These are phyloP conservation scores for Caiman crocodilus DNA, from an alignment of 2,797 vertebrate species.

Conservation along the genomic window DNA sequence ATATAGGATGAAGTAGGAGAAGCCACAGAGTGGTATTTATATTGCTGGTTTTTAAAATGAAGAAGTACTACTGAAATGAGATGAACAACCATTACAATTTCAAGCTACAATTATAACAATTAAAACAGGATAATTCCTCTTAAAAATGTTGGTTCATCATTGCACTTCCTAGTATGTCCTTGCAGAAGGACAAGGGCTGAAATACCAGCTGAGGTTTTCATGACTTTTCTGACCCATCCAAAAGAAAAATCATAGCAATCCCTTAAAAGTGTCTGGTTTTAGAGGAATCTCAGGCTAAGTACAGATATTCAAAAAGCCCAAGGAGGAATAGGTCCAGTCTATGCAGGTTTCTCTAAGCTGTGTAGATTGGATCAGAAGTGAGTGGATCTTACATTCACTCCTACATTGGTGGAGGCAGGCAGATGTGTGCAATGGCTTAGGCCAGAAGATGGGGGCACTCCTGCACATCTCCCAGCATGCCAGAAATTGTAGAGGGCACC, in stretches of 20 bases:
- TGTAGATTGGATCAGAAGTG: no score
- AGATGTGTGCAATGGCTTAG: no score
- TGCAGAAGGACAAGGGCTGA: neutral
- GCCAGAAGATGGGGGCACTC: no score
- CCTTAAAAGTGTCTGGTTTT: neutral
- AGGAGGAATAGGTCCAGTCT: no score
- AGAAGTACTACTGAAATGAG: neutral
- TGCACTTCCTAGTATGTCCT: neutral
- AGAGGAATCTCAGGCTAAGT: no score
- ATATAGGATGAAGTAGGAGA: neutral
- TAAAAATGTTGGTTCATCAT: neutral
- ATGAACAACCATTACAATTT: neutral
- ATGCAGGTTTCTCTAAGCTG: no score
- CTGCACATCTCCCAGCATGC: no score
- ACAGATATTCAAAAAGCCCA: no score
- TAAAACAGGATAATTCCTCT: neutral
- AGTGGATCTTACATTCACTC: no score
- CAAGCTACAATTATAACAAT: neutral
- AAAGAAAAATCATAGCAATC: neutral
- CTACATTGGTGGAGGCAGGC: no score
- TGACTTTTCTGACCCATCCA: neutral
- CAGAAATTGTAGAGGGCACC: no score
- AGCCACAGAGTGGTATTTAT: neutral
- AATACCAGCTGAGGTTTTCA: neutral
- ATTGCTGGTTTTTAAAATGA: neutral